These are phyloP conservation scores for Astur gentilis DNA, from an alignment of 2,113 vertebrate genomes.

Conservation along the genomic window DNA sequence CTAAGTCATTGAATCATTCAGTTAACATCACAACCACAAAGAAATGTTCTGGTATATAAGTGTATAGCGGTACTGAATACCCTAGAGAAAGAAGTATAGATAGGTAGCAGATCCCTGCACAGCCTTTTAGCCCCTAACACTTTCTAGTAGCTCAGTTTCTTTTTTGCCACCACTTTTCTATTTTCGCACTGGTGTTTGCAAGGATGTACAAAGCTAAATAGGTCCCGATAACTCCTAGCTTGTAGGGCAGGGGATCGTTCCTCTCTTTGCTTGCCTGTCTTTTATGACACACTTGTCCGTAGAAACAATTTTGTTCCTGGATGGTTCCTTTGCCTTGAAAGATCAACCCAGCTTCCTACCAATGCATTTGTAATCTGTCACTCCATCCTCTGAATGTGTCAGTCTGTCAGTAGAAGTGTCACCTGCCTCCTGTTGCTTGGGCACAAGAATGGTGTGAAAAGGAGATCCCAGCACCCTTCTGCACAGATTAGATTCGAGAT, in stretches of 20 bases:
- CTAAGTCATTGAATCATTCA: background rate
- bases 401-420: background rate
- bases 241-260: background rate
- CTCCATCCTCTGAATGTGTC: background rate
- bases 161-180: background rate
- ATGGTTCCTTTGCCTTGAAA: background rate
- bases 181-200: too few relatives aligned
- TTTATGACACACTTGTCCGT: background rate
- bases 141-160: background rate
- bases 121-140: background rate
- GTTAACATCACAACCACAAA: rapidly evolving
- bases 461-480: background rate
- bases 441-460: background rate
- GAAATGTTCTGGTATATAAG: background rate
- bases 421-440: background rate
- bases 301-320: background rate
- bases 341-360: background rate
- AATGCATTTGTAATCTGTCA: background rate
- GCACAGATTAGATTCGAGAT: background rate
- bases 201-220: background rate
- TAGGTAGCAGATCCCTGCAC: background rate
- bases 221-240: background rate
- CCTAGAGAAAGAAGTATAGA: background rate
- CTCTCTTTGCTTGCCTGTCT: background rate
- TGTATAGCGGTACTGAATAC: rapidly evolving